phyloP scores from a whole-genome alignment of 2,888 invertebrate species.

The Opisthograptis luteolata region DNA sequence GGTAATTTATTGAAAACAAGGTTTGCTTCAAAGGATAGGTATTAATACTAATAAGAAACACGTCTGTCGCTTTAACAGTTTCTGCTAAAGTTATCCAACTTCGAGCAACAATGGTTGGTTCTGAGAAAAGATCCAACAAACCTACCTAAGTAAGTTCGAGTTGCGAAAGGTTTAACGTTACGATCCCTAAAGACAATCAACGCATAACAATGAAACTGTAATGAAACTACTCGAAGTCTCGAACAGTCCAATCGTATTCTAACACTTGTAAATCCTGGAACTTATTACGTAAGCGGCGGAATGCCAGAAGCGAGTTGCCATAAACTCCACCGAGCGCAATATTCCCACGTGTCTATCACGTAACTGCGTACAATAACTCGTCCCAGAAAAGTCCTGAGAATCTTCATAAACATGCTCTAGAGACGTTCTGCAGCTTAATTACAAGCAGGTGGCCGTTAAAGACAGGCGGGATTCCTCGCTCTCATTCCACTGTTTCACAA shows the following conservation, averaged over 20 bases:
- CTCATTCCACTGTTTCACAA: conserved; percentile 30
- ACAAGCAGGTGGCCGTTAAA: conserved; percentile 35
- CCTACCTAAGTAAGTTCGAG: too few relatives aligned
- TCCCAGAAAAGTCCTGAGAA: conserved; percentile 34
- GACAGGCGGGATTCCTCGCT: conserved; percentile 25
- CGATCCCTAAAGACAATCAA: too few relatives aligned
- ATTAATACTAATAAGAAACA: too few relatives aligned
- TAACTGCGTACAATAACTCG: conserved; percentile 28
- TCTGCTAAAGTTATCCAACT: too few relatives aligned
- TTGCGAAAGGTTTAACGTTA: too few relatives aligned
- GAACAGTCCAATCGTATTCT: background rate
- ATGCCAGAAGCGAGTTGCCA: conserved; percentile 14
- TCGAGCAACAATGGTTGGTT: too few relatives aligned
- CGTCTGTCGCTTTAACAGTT: too few relatives aligned
- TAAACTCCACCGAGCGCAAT: conserved; percentile 33
- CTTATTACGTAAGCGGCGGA: conserved; percentile 15
- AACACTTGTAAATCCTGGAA: conserved; percentile 4
- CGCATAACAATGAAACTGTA: background rate
- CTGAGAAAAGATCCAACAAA: too few relatives aligned
- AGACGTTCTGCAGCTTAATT: conserved; percentile 34
- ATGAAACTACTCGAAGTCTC: background rate
- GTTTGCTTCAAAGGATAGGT: too few relatives aligned
- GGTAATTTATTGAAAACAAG: too few relatives aligned
- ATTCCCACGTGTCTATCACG: conserved; percentile 32
- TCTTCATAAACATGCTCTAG: conserved; percentile 35